These are phyloP conservation scores for Echinometra lucunter DNA, from an alignment of 53 echinoderm and acorn worm genomes.

Conservation along the genomic window DNA sequence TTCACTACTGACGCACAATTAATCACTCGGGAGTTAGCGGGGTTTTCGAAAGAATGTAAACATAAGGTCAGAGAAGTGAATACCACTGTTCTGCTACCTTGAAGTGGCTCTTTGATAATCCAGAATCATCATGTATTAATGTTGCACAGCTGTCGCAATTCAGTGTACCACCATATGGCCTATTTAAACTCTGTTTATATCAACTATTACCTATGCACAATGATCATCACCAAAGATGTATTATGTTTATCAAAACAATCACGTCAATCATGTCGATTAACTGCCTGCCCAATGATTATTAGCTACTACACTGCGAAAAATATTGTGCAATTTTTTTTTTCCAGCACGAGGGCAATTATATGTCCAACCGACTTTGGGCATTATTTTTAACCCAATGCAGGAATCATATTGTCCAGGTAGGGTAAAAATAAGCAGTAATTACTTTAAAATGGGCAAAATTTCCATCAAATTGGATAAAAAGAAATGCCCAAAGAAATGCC, in stretches of 20 bases:
- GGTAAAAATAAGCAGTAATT: no score
- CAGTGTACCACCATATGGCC: no score
- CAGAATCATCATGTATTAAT: background rate
- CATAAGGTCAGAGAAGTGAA: background rate
- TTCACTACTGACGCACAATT: background rate
- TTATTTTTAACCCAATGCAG: no score
- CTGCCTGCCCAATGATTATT: no score
- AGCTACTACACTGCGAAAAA: no score
- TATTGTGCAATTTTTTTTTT: no score
- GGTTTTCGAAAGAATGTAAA: background rate
- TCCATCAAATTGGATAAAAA: no score
- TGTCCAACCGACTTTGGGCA: no score
- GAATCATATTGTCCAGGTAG: no score
- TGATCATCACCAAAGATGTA: background rate
- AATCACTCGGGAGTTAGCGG: background rate
- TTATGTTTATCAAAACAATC: background rate
- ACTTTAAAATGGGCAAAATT: no score
- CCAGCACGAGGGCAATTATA: no score
- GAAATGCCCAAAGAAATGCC: no score
- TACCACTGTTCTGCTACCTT: background rate
- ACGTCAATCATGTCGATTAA: background rate
- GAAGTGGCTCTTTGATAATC: background rate
- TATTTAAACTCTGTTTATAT: background rate
- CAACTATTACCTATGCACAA: background rate
- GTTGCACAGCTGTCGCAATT: background rate